Evolutionary conservation across 2,888 invertebrate species (phyloP).

Genomic region (Melanophora roralis): DNA sequence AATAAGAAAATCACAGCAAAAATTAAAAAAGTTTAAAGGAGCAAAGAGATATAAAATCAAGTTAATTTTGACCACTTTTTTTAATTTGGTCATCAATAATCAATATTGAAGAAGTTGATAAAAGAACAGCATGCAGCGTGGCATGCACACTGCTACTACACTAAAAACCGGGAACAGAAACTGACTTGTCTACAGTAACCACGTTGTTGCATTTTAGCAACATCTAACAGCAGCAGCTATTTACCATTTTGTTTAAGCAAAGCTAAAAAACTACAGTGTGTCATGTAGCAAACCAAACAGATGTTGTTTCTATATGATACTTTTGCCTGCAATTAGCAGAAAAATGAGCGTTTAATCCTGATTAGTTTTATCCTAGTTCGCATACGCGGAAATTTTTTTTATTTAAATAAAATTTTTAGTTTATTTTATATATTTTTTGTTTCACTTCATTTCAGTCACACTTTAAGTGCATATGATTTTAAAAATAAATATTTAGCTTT

Average conservation of each 20-base stretch:
- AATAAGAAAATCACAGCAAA: constrained; percentile 50
- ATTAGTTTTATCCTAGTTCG: too few species aligned
- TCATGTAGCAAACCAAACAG: background rate
- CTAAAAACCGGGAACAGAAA: too few species aligned
- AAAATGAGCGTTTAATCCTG: too few species aligned
- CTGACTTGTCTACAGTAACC: constrained; percentile 31
- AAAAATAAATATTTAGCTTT: background rate
- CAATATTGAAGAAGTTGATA: constrained; percentile 47
- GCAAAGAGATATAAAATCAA: constrained; percentile 23
- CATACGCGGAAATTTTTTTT: too few species aligned
- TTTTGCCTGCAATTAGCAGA: too few species aligned
- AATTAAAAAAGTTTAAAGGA: background rate
- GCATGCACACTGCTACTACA: background rate
- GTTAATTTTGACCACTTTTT: constrained; percentile 37
- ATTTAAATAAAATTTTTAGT: too few species aligned
- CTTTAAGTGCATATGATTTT: constrained; percentile 8
- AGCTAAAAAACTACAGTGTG: background rate
- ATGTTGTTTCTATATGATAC: too few species aligned
- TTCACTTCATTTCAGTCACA: background rate
- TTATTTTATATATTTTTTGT: too few species aligned
- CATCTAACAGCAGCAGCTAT: constrained; percentile 55
- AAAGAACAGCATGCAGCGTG: constrained; percentile 6
- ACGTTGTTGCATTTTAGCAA: constrained; percentile 49
- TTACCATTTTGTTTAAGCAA: constrained; percentile 5
- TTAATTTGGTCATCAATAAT: constrained; percentile 60